Evolutionary conservation across 2,888 invertebrate species (phyloP), one percentile per base, ranked within the genome.

Genomic region (Rapana venosa): DNA sequence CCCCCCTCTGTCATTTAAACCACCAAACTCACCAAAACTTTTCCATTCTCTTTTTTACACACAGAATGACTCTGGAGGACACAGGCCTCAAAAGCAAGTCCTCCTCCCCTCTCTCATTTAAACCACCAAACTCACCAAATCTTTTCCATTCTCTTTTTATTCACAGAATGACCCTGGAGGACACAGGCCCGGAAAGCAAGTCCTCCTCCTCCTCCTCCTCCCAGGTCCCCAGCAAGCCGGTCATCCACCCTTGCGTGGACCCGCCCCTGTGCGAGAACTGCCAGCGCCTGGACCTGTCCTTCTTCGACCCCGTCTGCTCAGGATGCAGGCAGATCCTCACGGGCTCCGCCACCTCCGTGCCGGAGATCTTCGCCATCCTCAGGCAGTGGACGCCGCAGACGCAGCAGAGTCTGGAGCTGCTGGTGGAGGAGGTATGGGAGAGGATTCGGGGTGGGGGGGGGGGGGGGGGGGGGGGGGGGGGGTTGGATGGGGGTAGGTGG

Each of bases 331-430:
- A 95, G 87, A 95, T 96, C 30, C 92, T 96, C 30, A 90, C 93
- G 56, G 94, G 94, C 88, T 93, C 95, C 0, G 92, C 93, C 87
- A 95, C 96, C 11, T 95, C 95, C 15, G 94, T 96, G n/a, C 95
- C 96, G 87, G 96, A 97, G 90, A 95, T 97, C 70, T 96, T 97
- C 92, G 97, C 97, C 88, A 96, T 97, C 74, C 92, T 97, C 91
- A 93, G 97, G 74, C 97, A 97, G 93, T 97, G 97, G 97, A 96
- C 96, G 58, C 96, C 96, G n/a, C 96, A 96, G 91, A 96, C 96
- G 70, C 97, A 97, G 93, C 95, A 96, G 81, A 96, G 96, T 87
- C 94, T 96, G 87, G 96, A 96, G 90, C 92, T 96, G 26, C 92
- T 97, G 58, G 95, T 96, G 5, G 93, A 95, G 90, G 96, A 96